A percentile compares a stretch with the other conserved stretches of the same genome.
Conservation (phyloP, 1,140 invertebrate genomes). For the Zaprionus nigranus region DNA sequence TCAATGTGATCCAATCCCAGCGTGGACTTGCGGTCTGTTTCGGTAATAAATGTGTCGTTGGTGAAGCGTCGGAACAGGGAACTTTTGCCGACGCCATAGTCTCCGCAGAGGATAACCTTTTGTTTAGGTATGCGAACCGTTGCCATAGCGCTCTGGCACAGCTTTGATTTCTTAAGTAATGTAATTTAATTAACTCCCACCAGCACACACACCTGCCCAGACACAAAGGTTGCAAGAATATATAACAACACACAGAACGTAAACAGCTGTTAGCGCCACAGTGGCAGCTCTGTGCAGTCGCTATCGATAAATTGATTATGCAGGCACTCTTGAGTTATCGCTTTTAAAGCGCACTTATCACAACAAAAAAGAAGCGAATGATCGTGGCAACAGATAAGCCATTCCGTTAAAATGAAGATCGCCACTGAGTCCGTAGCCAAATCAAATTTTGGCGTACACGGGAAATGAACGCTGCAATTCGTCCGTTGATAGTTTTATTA, state of each 20-base stretch:
- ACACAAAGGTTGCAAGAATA: constrained; percentile 50
- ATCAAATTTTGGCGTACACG: constrained; percentile 27
- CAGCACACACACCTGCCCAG: constrained; percentile 36
- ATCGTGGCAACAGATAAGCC: constrained; percentile 40
- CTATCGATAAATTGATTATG: constrained; percentile 15
- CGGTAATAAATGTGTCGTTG: constrained; percentile 93
- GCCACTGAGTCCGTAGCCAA: not conserved
- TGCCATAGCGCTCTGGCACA: constrained; percentile 87
- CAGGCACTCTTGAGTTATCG: not conserved
- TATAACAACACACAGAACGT: constrained; percentile 46
- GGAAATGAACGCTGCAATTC: constrained; percentile 44
- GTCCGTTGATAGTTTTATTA: constrained; percentile 39
- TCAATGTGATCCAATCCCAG: constrained; percentile 96
- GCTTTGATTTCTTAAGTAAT: constrained; percentile 31
- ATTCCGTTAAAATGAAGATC: constrained; percentile 23
- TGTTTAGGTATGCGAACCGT: constrained; percentile 93
- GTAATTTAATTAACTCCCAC: constrained; percentile 65
- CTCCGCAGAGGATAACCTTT: constrained; percentile 97
- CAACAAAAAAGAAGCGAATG: not conserved
- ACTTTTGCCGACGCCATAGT: constrained; percentile 97
- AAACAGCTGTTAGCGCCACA: constrained; percentile 50
- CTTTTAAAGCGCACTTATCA: constrained; percentile 11
- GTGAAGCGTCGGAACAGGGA: constrained; percentile 96
- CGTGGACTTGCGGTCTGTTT: constrained; percentile 93
- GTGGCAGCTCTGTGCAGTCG: not conserved